These are phyloP conservation scores for Diplodus sargus DNA, from an alignment of 2,797 vertebrate genomes.

Conservation along the genomic window DNA sequence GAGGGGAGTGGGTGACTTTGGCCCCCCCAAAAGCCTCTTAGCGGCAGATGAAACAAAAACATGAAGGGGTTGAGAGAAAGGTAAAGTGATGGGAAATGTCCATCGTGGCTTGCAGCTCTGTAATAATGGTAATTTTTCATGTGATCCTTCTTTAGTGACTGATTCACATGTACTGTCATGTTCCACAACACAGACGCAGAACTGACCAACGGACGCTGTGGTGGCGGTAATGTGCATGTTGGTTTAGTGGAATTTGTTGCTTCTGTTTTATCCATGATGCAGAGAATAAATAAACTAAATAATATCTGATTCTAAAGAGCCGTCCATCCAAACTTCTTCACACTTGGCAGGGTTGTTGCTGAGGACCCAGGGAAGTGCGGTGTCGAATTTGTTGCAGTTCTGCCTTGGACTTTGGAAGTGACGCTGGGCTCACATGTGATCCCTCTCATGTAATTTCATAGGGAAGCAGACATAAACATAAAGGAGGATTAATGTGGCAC, in stretches of 20 bases:
- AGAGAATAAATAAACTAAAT: neutral
- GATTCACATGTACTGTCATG: conserved; percentile 3
- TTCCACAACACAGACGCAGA: conserved; percentile 10
- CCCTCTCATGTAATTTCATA: too few species aligned
- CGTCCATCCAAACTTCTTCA: too few species aligned
- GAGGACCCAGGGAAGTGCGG: too few species aligned
- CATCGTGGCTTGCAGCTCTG: conserved; percentile 23
- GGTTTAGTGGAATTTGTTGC: neutral
- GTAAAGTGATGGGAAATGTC: conserved; percentile 45
- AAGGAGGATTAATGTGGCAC: too few species aligned
- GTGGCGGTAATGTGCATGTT: neutral
- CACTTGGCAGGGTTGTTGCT: too few species aligned
- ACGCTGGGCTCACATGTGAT: too few species aligned
- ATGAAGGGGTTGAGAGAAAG: conserved; percentile 46
- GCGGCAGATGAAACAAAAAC: conserved; percentile 64
- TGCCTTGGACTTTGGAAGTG: too few species aligned
- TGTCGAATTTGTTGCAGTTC: too few species aligned
- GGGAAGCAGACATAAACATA: too few species aligned
- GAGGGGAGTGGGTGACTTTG: conserved; percentile 64
- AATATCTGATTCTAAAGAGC: too few species aligned
- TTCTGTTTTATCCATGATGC: neutral
- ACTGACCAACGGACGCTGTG: neutral
- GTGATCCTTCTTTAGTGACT: conserved; percentile 7
- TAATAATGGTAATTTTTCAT: conserved; percentile 27
- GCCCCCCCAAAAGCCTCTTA: conserved; percentile 57